Conservation (phyloP, 2,888 invertebrate genomes). For the Tachina grossa region DNA sequence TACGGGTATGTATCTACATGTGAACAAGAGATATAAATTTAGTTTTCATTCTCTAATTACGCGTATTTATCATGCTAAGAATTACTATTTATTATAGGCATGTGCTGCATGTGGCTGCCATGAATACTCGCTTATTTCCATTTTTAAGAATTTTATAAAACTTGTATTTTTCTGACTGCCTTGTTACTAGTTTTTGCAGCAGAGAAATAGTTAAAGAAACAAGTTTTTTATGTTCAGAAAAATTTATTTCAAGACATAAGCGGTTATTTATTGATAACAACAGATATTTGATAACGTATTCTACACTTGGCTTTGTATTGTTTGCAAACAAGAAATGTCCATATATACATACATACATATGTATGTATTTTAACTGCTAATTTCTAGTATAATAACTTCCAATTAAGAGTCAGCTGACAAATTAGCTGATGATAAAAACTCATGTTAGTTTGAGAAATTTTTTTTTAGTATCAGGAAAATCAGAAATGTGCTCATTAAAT, state of each 20-base stretch:
- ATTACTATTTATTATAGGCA: not conserved
- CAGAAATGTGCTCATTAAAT: too few species aligned
- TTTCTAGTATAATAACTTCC: constrained; percentile 26
- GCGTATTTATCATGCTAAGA: constrained; percentile 3
- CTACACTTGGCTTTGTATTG: constrained; percentile 5
- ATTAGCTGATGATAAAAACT: constrained; percentile 20
- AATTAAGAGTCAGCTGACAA: constrained; percentile 59
- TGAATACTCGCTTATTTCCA: not conserved
- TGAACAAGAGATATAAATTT: constrained; percentile 26
- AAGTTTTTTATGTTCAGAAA: not conserved
- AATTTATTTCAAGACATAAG: not conserved
- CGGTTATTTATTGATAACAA: not conserved
- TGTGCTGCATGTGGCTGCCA: too few species aligned
- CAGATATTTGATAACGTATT: not conserved
- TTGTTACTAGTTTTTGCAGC: not conserved
- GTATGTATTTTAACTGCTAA: constrained; percentile 44
- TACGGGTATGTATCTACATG: not conserved
- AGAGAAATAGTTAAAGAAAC: not conserved
- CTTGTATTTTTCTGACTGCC: too few species aligned
- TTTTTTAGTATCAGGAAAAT: too few species aligned
- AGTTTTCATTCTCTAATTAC: constrained; percentile 4
- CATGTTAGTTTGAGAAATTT: not conserved
- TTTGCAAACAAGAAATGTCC: not conserved
- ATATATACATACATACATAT: too few species aligned
- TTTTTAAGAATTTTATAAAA: too few species aligned